These are phyloP conservation scores for Hyaena hyaena DNA, from an alignment of 2,113 vertebrate genomes.

Conservation along the genomic window DNA sequence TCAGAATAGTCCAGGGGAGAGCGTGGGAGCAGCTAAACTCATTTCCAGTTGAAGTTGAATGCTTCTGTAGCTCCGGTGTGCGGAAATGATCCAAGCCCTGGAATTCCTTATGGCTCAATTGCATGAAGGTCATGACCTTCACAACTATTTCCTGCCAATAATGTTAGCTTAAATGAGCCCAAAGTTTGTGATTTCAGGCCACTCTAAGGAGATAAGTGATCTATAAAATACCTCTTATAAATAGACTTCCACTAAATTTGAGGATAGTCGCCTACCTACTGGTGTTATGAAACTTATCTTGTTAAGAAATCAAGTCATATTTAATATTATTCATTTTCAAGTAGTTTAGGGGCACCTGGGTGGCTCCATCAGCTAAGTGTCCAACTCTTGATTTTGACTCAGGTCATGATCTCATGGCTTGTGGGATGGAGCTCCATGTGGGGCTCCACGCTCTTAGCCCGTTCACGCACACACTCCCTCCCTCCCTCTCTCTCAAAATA, in stretches of 20 bases:
- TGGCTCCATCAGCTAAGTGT: too few species aligned
- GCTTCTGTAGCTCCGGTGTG: conserved; percentile 31
- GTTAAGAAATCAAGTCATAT: neutral
- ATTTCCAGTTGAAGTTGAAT: conserved; percentile 45
- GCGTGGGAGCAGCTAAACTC: neutral
- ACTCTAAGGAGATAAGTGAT: conserved; percentile 31
- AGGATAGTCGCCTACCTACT: conserved; percentile 39
- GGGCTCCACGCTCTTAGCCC: too few species aligned
- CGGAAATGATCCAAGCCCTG: neutral
- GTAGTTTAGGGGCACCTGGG: neutral
- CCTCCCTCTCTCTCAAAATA: too few species aligned
- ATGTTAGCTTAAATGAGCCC: conserved; percentile 65
- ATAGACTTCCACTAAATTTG: conserved; percentile 14
- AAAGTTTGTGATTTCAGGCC: conserved; percentile 67
- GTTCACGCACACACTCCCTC: too few species aligned
- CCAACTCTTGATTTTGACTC: too few species aligned
- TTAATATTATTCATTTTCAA: conserved; percentile 2
- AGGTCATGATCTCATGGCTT: too few species aligned
- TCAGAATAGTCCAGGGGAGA: neutral
- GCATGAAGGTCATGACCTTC: neutral
- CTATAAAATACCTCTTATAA: conserved; percentile 66
- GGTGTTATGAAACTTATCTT: conserved; percentile 18
- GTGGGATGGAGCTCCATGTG: too few species aligned
- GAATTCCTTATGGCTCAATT: neutral
- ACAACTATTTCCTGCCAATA: conserved; percentile 52